These are phyloP conservation scores for Umimayanthus kanabou DNA, from an alignment of 92 coral and sea anemone species.

Conservation along the genomic window DNA sequence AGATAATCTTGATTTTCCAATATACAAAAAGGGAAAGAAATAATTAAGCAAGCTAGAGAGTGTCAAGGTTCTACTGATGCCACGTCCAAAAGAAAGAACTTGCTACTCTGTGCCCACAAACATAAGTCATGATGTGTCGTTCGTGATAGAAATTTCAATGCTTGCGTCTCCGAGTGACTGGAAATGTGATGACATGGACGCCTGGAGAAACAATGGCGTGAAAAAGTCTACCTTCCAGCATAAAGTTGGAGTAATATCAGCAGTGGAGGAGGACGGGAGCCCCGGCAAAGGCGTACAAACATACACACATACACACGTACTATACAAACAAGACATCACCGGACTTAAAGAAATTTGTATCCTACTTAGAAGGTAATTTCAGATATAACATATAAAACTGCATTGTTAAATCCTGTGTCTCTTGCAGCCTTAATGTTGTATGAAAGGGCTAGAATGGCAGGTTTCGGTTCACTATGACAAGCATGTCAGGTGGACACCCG, in stretches of 20 bases:
- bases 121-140: slow-evolving; percentile 34
- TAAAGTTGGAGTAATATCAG: slow-evolving; percentile 11
- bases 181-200: slow-evolving; percentile 43
- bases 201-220: slow-evolving; percentile 45
- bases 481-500: too few relatives aligned
- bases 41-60: slow-evolving; percentile 2
- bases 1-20: neutral
- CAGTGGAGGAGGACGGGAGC: slow-evolving; percentile 12
- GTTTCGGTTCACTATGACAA: too few relatives aligned
- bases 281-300: neutral
- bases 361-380: slow-evolving; percentile 32
- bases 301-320: slow-evolving; percentile 26
- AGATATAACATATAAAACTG: neutral
- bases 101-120: slow-evolving; percentile 32
- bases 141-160: slow-evolving; percentile 19
- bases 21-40: slow-evolving; percentile 2
- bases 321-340: slow-evolving; percentile 33
- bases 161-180: slow-evolving; percentile 25
- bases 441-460: neutral
- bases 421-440: neutral
- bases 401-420: neutral
- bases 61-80: slow-evolving; percentile 27
- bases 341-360: slow-evolving; percentile 34
- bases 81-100: slow-evolving; percentile 18
- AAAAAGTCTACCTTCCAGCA: slow-evolving; percentile 20